Conservation (phyloP, 2,888 invertebrate genomes). For the Melinaea marsaeus region DNA sequence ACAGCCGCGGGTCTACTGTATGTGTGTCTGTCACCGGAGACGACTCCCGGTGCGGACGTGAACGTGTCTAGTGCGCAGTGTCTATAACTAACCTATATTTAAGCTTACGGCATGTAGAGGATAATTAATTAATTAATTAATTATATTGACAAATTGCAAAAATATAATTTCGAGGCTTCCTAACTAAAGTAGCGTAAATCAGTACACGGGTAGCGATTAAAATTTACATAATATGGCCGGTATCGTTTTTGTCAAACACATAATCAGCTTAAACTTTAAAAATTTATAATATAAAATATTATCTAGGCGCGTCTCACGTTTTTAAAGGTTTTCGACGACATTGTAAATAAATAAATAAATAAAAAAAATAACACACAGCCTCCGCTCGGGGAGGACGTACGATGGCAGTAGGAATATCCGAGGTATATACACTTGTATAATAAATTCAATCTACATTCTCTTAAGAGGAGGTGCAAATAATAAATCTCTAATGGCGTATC, state of each 20-base stretch:
- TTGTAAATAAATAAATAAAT: no score
- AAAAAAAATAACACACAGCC: no score
- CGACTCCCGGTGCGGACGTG: slow-evolving; percentile 2
- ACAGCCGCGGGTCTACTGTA: background rate
- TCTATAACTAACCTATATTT: slow-evolving; percentile 17
- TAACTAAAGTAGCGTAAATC: slow-evolving; percentile 52
- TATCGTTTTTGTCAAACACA: slow-evolving; percentile 45
- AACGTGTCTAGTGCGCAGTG: slow-evolving; percentile 4
- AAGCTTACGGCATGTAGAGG: slow-evolving; percentile 33
- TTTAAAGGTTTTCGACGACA: slow-evolving; percentile 28
- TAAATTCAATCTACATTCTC: no score
- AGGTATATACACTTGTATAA: no score
- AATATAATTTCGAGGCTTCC: slow-evolving; percentile 62
- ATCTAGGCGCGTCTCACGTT: slow-evolving; percentile 34
- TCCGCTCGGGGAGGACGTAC: no score
- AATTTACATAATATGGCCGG: slow-evolving; percentile 62
- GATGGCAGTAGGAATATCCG: no score
- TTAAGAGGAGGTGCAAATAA: background rate
- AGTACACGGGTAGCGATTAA: slow-evolving; percentile 47
- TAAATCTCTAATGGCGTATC: background rate
- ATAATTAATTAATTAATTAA: background rate
- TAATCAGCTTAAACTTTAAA: slow-evolving; percentile 57
- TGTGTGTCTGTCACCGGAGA: background rate
- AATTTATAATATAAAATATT: slow-evolving; percentile 56
- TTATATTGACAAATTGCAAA: slow-evolving; percentile 53